These are phyloP conservation scores for Illadopsis cleaveri DNA, from an alignment of 2,113 vertebrate species.

Conservation along the genomic window DNA sequence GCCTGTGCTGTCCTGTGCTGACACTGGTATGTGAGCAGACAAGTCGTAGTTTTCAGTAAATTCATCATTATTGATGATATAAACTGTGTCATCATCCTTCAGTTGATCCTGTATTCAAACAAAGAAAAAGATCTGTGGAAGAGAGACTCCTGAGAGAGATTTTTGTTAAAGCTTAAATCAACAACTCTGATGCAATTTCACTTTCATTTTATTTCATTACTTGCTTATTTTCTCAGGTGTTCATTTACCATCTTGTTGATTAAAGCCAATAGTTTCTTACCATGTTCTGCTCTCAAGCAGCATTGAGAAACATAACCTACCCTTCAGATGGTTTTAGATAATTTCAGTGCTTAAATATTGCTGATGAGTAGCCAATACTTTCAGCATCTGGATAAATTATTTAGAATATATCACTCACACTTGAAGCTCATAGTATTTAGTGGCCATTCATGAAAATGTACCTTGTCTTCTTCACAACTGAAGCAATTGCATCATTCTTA, in stretches of 20 bases:
- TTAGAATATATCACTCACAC: not conserved
- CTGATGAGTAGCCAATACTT: not conserved
- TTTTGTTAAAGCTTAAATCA: not conserved
- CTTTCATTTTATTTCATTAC: not conserved
- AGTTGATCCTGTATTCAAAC: slow-evolving; percentile 60
- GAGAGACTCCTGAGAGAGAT: not conserved
- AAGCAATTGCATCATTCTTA: not conserved
- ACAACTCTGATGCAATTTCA: not conserved
- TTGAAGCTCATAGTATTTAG: not conserved
- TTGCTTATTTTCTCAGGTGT: not conserved
- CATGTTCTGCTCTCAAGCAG: not conserved
- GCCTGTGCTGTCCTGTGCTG: not conserved
- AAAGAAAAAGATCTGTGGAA: not conserved
- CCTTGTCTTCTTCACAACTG: not conserved
- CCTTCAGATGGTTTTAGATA: not conserved
- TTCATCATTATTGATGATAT: slow-evolving; percentile 74
- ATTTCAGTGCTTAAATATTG: not conserved
- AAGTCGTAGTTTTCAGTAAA: slow-evolving; percentile 42
- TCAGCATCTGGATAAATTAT: not conserved
- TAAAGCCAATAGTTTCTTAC: not conserved
- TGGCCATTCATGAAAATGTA: not conserved
- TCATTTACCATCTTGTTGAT: not conserved
- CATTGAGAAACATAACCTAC: not conserved
- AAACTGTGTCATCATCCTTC: slow-evolving; percentile 70
- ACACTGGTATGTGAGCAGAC: not conserved